Percentiles rank a stretch among this genome's conserved stretches.
phyloP scores from a whole-genome alignment of 2,113 vertebrate genomes.

The Colinus virginianus region DNA sequence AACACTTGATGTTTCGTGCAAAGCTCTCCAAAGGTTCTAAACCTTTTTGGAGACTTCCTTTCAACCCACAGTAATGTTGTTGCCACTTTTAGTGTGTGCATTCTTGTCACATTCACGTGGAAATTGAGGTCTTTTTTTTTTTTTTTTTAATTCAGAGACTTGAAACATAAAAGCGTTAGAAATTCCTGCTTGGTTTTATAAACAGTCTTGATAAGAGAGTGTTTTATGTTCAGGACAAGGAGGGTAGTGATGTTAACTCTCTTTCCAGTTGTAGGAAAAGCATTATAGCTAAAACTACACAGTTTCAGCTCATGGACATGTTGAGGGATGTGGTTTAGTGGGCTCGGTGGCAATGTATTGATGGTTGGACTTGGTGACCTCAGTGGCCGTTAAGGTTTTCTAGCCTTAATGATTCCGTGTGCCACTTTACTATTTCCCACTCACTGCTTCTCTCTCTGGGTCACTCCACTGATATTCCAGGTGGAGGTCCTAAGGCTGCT shows the following conservation, averaged over 20 bases:
- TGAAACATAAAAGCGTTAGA: background rate
- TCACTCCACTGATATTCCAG: accelerated
- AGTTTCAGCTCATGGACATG: background rate
- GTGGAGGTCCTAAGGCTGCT: background rate
- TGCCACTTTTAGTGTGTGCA: background rate
- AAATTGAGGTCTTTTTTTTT: background rate
- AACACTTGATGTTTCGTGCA: background rate
- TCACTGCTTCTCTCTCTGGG: accelerated
- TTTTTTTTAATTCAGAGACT: background rate
- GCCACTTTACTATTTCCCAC: background rate
- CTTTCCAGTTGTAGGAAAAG: background rate
- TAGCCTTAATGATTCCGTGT: too few relatives aligned
- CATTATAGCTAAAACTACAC: accelerated
- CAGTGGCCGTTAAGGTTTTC: too few relatives aligned
- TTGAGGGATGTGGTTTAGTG: too few relatives aligned
- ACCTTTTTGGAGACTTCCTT: background rate
- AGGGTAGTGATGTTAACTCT: accelerated
- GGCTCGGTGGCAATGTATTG: too few relatives aligned
- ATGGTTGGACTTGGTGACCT: too few relatives aligned
- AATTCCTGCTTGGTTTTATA: background rate
- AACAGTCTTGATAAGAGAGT: accelerated
- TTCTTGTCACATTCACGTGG: background rate
- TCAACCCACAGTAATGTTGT: background rate
- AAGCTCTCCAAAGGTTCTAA: background rate
- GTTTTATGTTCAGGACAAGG: background rate